Evolutionary conservation across 2,113 vertebrate species (phyloP).

Genomic region (Plotosus lineatus): DNA sequence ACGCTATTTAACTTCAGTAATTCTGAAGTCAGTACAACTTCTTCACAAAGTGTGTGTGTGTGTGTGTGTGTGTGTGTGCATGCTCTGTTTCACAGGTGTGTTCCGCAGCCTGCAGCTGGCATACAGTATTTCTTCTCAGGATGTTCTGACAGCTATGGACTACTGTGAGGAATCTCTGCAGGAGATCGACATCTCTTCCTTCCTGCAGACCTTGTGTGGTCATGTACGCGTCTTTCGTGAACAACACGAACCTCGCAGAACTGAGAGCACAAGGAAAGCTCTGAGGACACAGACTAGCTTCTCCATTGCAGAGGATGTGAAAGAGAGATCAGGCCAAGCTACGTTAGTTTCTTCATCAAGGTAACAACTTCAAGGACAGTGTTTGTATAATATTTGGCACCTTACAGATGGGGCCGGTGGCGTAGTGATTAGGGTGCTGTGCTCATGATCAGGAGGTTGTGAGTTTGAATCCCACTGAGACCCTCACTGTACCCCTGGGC

Average conservation of each 20-base stretch:
- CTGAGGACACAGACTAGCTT: conserved; percentile 71
- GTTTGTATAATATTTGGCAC: background rate
- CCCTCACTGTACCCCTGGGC: no score
- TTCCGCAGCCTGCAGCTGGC: conserved; percentile 91
- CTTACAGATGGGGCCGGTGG: background rate
- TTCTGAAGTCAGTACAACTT: background rate
- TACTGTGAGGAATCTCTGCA: conserved; percentile 96
- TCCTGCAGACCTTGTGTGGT: conserved; percentile 90
- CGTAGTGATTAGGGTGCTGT: no score
- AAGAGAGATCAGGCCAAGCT: conserved; percentile 67
- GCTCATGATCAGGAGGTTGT: no score
- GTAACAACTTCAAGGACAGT: background rate
- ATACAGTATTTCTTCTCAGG: conserved; percentile 83
- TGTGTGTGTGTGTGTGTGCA: background rate
- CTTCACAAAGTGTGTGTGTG: background rate
- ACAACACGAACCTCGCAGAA: conserved; percentile 52
- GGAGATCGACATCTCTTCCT: conserved; percentile 92
- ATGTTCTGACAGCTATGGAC: conserved; percentile 89
- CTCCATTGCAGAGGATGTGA: conserved; percentile 73
- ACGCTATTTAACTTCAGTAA: background rate
- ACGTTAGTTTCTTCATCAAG: conserved; percentile 77
- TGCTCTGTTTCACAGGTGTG: conserved; percentile 69
- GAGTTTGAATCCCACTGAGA: no score
- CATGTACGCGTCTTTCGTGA: conserved; percentile 80
- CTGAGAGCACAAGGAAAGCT: conserved; percentile 42